Base-by-base conservation (phyloP, 2,797 vertebrate genomes). In the Philypnodon macrostomus region DNA sequence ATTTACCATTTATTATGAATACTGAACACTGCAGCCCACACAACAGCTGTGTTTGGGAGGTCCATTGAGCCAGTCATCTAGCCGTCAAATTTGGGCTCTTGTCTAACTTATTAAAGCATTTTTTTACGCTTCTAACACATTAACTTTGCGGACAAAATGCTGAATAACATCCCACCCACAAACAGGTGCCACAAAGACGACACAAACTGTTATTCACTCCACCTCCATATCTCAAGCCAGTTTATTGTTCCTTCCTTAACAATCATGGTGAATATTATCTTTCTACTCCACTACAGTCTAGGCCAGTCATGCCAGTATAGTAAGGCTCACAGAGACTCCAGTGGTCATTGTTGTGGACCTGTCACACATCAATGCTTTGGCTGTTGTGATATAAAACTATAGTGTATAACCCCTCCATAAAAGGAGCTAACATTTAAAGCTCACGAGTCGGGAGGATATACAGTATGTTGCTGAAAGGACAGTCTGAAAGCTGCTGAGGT, bases 391-490 rank as follows among this genome's bases (percentile, higher is more conserved):
- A 41, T 65, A 66, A 64, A 42, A 55, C 59, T 40, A 45, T 51
- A 45, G 44, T 65, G 49, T 50, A 17, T 63, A 47, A 63, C 55
- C 57, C 61, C 53, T 38, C 34, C 23, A 2, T 51, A 53, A 73
- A 63, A 60, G 31, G 52, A 10, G 57, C 44, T 63, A 70, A 48
- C 69, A 74, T 79, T 80, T 76, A 41, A 67, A 76, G 58, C 5
- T n/a, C n/a, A n/a, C n/a, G n/a, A n/a, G n/a, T n/a, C n/a, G 24
- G 59, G 45, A 11, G 86, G 79, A 65, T 9, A 53, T 48, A 38
- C 40, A 40, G 72, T 56, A 75, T 82, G 27, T 86, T 85, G 79
- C 65, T 73, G 39, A 63, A 79, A 89, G 83, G 89, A 87, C 83
- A 81, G 75, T 71, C 46, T 27, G 54, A 36, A 47, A 36, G 64